These are phyloP conservation scores for Platanista minor DNA, from an alignment of 2,113 vertebrate species.

Conservation along the genomic window DNA sequence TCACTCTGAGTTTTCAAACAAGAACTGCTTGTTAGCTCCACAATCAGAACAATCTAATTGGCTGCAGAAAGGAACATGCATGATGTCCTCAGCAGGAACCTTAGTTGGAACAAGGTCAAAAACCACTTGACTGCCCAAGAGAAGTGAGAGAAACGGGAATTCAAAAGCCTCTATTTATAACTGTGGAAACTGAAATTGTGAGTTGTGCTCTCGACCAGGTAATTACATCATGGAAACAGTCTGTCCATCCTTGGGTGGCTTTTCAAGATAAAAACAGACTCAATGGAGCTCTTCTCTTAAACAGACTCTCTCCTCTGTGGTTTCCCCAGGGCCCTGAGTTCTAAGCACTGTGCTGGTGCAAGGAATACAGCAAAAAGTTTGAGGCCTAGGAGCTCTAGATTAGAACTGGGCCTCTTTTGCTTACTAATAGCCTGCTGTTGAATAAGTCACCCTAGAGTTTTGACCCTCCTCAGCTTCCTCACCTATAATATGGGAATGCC, in stretches of 20 bases:
- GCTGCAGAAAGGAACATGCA: background rate
- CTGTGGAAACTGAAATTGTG: background rate
- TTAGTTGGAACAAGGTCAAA: constrained; percentile 54
- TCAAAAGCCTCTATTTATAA: constrained; percentile 11
- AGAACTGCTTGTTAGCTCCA: background rate
- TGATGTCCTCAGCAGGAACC: background rate
- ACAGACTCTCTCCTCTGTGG: background rate
- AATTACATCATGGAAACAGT: background rate
- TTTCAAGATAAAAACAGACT: background rate
- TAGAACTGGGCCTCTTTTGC: background rate
- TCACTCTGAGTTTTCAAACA: constrained; percentile 5
- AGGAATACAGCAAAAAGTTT: background rate
- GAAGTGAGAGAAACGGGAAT: constrained; percentile 37
- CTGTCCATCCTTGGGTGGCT: background rate
- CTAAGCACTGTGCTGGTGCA: background rate
- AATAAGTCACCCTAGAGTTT: background rate
- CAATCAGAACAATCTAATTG: constrained; percentile 32
- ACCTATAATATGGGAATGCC: background rate
- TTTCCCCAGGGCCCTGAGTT: background rate
- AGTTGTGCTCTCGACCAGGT: background rate
- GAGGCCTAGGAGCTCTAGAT: background rate
- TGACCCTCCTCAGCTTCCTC: background rate
- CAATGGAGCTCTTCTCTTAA: background rate
- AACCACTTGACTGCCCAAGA: constrained; percentile 39
- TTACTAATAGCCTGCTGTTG: background rate